These are phyloP conservation scores for Bombus ignitus DNA, from an alignment of 1,140 invertebrate genomes.

Conservation along the genomic window DNA sequence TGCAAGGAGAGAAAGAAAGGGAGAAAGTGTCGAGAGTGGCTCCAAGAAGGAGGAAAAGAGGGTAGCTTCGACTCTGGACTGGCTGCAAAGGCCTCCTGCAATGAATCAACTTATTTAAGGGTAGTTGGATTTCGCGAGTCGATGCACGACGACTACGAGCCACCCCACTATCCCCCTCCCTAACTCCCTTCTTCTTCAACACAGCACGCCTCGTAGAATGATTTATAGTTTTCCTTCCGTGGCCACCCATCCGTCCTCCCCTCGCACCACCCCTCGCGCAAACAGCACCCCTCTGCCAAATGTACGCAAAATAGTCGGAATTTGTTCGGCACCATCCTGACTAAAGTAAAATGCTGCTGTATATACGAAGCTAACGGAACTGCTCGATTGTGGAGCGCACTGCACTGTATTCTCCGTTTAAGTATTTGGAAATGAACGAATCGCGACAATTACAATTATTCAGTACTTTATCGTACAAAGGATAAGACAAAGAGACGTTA, in stretches of 20 bases:
- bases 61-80: conserved; percentile 47
- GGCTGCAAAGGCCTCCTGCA: conserved; percentile 72
- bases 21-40: conserved; percentile 72
- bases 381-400: conserved; percentile 50
- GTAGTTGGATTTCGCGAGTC: conserved; percentile 82
- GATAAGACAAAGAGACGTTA: background rate
- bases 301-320: conserved; percentile 76
- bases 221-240: conserved; percentile 80
- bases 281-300: conserved; percentile 64
- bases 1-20: background rate
- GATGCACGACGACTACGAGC: conserved; percentile 78
- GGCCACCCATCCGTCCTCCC: conserved; percentile 56
- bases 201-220: conserved; percentile 75
- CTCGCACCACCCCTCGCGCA: conserved; percentile 49
- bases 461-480: background rate
- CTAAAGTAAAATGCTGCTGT: background rate
- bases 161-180: conserved; percentile 49
- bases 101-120: conserved; percentile 83
- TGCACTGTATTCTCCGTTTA: background rate
- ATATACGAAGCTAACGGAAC: background rate
- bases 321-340: conserved; percentile 60
- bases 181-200: conserved; percentile 46
- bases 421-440: background rate
- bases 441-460: background rate
- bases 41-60: conserved; percentile 1